Evolutionary conservation across 2,113 vertebrate genomes (phyloP).

Genomic region (Apaloderma vittatum): DNA sequence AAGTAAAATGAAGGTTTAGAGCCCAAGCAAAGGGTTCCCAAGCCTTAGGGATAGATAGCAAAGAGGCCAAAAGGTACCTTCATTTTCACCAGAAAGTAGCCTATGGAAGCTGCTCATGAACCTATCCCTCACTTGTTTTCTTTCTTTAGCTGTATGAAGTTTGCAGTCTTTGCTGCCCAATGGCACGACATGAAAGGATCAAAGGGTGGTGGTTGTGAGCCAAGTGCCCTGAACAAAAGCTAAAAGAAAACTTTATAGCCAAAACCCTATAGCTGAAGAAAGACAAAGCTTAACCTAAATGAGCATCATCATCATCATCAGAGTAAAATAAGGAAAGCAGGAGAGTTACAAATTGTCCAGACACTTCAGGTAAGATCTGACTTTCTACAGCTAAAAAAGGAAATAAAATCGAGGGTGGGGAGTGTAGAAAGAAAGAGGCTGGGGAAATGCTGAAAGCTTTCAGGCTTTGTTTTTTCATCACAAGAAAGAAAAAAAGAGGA

Average conservation of each 20-base stretch:
- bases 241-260: background rate
- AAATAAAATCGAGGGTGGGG: background rate
- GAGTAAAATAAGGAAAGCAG: background rate
- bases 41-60: background rate
- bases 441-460: background rate
- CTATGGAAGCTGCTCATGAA: background rate
- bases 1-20: background rate
- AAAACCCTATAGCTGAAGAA: background rate
- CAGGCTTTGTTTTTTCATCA: conserved; percentile 15
- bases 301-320: background rate
- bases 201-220: background rate
- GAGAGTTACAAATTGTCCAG: background rate
- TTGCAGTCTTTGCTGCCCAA: background rate
- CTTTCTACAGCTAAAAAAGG: background rate
- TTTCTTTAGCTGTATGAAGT: background rate
- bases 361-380: background rate
- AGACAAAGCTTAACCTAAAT: background rate
- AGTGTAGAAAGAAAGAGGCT: background rate
- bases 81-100: background rate
- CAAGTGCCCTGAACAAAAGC: background rate
- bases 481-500: background rate
- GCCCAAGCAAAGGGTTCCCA: background rate
- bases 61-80: background rate
- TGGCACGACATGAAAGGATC: background rate
- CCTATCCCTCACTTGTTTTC: background rate